Conservation (phyloP, 92 coral and sea anemone species). For the Siderastrea siderea region DNA sequence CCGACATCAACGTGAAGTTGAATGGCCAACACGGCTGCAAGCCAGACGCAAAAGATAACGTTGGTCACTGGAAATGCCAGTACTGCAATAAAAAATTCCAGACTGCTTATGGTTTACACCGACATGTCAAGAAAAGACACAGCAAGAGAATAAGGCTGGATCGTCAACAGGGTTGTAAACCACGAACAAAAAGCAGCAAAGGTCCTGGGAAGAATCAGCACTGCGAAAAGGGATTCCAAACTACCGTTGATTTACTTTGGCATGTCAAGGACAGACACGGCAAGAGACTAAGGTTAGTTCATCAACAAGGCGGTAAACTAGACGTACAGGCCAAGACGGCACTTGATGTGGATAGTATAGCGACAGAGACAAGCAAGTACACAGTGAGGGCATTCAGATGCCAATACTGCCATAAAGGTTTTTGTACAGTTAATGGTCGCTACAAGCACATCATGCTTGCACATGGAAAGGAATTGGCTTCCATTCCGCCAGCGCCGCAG, state of each 20-base stretch:
- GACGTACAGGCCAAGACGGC: not conserved
- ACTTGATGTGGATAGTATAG: not conserved
- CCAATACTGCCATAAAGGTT: constrained; percentile 32
- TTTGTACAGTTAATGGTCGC: not conserved
- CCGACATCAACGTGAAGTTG: not conserved
- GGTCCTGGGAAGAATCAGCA: constrained; percentile 13
- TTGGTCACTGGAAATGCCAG: constrained; percentile 11
- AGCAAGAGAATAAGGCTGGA: not conserved
- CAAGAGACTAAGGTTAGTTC: not conserved
- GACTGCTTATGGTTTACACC: constrained; percentile 10
- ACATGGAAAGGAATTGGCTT: constrained; percentile 3
- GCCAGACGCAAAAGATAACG: not conserved
- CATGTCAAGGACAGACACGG: constrained; percentile 21
- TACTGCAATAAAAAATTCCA: constrained; percentile 15
- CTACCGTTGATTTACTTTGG: not conserved
- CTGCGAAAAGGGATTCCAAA: constrained; percentile 7
- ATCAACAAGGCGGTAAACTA: not conserved
- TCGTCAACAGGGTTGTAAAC: not conserved
- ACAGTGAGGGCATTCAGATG: constrained; percentile 22
- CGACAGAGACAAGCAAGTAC: not conserved
- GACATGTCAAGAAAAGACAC: constrained; percentile 33
- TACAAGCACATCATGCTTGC: constrained; percentile 40
- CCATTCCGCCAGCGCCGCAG: not conserved
- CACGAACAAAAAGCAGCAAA: not conserved
- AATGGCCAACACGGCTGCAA: not conserved